Evolutionary conservation across 2,888 invertebrate species (phyloP), one percentile per base, ranked within the genome.

Genomic region (Phania funesta): DNA sequence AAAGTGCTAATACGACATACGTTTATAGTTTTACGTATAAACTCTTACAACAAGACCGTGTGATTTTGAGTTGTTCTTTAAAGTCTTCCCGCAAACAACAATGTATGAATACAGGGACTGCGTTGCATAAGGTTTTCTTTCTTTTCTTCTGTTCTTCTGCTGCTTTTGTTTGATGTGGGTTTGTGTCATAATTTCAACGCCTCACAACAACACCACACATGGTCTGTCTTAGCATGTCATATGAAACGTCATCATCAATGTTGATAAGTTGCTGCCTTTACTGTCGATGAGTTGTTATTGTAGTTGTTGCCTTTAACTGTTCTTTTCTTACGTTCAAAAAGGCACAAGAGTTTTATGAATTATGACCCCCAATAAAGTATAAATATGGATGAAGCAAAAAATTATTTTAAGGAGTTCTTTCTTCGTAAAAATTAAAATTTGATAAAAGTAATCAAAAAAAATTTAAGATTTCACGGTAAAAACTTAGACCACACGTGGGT

Each of bases 121-220:
- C n/a, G 60, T 29, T 50, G 38, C 35, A 67, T 62, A 46, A 29
- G 22, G 18, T 46, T 56, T 29, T 64, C 54, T n/a, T 20, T 26
- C 29, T 64, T 48, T 35, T 56, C 0, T 56, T 56, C n/a, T 44
- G n/a, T n/a, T n/a, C n/a, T n/a, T n/a, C n/a, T n/a, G n/a, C n/a
- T 22, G 16, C 48, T 32, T 62, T 65, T 52, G 52, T 58, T 81
- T 82, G 82, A 82, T 82, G 82, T 82, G 82, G 82, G 82, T 78
- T 82, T 78, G 82, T 78, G 82, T 82, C 82, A 82, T 82, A 82
- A 82, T 82, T 82, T 82, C 82, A 82, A 82, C 82, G 82, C 77
- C 82, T 78, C 64, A 76, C 50, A 78, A 78, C 73, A 74, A 74
- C 78, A 74, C 74, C 80, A 80, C 62, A 62, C 74, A 67, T 80